These are phyloP conservation scores for Cephalotes varians DNA, from an alignment of 2,888 invertebrate genomes.

Conservation along the genomic window DNA sequence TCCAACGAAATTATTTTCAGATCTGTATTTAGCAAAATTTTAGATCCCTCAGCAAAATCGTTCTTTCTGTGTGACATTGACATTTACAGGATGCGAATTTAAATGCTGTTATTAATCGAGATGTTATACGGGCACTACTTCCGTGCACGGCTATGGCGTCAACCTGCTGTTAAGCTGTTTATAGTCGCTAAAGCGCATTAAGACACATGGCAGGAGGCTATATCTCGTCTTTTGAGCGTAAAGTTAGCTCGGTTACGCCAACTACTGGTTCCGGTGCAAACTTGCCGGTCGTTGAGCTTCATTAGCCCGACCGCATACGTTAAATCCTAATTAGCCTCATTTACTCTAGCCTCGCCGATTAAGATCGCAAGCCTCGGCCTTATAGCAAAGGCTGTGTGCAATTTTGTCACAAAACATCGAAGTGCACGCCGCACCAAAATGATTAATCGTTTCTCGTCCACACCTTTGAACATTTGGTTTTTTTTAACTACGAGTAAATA, in stretches of 20 bases:
- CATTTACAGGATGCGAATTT: not conserved
- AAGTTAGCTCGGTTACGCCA: slow-evolving; percentile 46
- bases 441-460: slow-evolving; percentile 18
- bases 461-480: not conserved
- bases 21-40: too few relatives aligned
- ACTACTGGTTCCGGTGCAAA: slow-evolving; percentile 56
- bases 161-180: slow-evolving; percentile 27
- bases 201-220: slow-evolving; percentile 40
- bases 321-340: slow-evolving; percentile 76
- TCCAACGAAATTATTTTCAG: too few relatives aligned
- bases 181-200: slow-evolving; percentile 33
- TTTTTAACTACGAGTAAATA: too few relatives aligned
- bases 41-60: too few relatives aligned
- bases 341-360: slow-evolving; percentile 63
- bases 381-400: not conserved
- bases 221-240: slow-evolving; percentile 53
- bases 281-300: slow-evolving; percentile 69
- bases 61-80: too few relatives aligned
- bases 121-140: not conserved
- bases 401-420: slow-evolving; percentile 1
- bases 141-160: not conserved
- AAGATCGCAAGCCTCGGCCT: slow-evolving; percentile 45
- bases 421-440: not conserved
- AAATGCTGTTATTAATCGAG: slow-evolving; percentile 13
- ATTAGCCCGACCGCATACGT: slow-evolving; percentile 71